Percentiles rank a stretch among this genome's conserved stretches.
These are phyloP conservation scores for Andricus quercusramuli DNA, from an alignment of 2,888 invertebrate species.

Conservation along the genomic window DNA sequence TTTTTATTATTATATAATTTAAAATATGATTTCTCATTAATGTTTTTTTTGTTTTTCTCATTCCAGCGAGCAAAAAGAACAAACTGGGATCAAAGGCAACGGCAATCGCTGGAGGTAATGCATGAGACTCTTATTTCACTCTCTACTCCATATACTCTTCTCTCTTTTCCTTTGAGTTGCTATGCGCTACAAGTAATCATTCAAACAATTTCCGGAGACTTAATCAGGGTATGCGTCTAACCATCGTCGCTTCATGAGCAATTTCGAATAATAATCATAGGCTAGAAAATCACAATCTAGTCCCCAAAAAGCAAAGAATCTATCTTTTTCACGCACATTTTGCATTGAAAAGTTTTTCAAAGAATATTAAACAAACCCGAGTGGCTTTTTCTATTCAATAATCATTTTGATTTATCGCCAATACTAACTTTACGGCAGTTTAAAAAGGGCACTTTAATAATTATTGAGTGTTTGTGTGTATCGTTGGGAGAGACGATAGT, in stretches of 20 bases:
- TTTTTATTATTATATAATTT: too few species aligned
- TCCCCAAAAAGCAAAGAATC: background rate
- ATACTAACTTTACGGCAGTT: background rate
- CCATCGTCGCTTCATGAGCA: conserved; percentile 26
- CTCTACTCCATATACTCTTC: conserved; percentile 37
- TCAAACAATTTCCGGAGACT: conserved; percentile 20
- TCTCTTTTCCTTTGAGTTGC: conserved; percentile 37
- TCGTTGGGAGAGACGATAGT: background rate
- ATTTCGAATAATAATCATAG: conserved; percentile 29
- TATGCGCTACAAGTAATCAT: conserved; percentile 28
- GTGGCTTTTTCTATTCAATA: conserved; percentile 7
- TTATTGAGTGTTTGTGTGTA: background rate
- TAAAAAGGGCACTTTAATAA: background rate
- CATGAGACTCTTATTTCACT: conserved; percentile 70
- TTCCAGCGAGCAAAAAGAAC: conserved; percentile 76
- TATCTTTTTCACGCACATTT: conserved; percentile 10
- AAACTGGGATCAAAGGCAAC: conserved; percentile 76
- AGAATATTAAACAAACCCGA: background rate
- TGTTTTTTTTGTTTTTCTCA: conserved; percentile 11
- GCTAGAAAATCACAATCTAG: conserved; percentile 35
- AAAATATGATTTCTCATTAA: background rate
- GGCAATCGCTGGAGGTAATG: conserved; percentile 79
- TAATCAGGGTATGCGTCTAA: conserved; percentile 38
- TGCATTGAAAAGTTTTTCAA: conserved; percentile 5
- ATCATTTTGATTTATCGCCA: background rate